phyloP scores from a whole-genome alignment of 1,140 invertebrate genomes.

The Pantala flavescens region DNA sequence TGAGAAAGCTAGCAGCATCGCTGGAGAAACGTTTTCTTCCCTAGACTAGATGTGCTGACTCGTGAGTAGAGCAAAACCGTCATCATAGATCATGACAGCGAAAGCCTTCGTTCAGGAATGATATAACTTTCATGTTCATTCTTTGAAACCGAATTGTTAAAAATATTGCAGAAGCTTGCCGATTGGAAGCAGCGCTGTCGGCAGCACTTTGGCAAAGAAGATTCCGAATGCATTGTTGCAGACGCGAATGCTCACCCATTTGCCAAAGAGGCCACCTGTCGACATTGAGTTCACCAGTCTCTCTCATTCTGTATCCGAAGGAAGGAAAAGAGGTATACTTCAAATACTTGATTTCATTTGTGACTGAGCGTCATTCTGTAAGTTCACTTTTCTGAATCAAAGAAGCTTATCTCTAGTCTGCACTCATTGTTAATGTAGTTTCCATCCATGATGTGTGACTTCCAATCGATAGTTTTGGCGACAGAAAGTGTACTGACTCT shows the following conservation, averaged over 20 bases:
- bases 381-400: too few relatives aligned
- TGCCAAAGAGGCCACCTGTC: constrained; percentile 70
- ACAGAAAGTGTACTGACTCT: too few relatives aligned
- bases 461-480: too few relatives aligned
- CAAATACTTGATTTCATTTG: not conserved
- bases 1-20: too few relatives aligned
- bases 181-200: constrained; percentile 29
- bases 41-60: not conserved
- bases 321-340: constrained; percentile 53
- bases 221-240: constrained; percentile 48
- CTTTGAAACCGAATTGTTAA: not conserved
- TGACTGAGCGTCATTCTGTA: too few relatives aligned
- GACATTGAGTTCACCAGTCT: constrained; percentile 79
- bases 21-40: too few relatives aligned
- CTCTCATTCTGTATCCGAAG: constrained; percentile 74
- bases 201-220: constrained; percentile 47
- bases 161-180: not conserved
- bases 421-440: too few relatives aligned
- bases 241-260: constrained; percentile 53
- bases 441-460: too few relatives aligned
- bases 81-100: not conserved
- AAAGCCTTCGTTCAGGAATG: not conserved
- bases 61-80: not conserved
- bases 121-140: not conserved
- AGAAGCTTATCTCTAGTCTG: too few relatives aligned